phyloP scores from a whole-genome alignment of 2,888 invertebrate species.

The Sympetrum striolatum region DNA sequence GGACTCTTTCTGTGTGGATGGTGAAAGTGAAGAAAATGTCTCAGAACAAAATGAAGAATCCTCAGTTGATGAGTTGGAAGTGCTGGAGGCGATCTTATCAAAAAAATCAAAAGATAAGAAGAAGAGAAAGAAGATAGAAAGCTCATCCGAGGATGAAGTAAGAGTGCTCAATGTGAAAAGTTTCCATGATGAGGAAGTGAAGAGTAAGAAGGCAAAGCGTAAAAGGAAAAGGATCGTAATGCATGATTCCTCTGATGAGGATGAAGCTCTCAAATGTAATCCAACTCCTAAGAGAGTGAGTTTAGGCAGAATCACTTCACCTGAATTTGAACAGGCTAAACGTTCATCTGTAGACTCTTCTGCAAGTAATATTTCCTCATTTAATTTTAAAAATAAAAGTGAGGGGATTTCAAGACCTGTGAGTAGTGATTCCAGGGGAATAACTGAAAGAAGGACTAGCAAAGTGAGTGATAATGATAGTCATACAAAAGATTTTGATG shows the following conservation, averaged over 20 bases:
- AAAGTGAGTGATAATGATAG: neutral
- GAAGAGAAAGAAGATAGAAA: neutral
- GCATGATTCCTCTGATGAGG: slow-evolving; percentile 22
- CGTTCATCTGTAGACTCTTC: neutral
- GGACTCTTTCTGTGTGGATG: slow-evolving; percentile 72
- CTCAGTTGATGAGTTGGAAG: slow-evolving; percentile 64
- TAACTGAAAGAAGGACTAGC: neutral
- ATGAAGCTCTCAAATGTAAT: neutral
- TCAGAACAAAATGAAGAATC: slow-evolving; percentile 61
- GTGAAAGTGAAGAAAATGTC: slow-evolving; percentile 63
- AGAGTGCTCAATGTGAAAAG: neutral
- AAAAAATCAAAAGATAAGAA: slow-evolving; percentile 58
- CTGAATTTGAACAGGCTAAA: neutral
- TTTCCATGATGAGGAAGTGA: neutral
- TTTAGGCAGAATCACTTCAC: neutral
- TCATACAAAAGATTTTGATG: neutral
- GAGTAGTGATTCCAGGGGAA: neutral
- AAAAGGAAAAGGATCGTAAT: slow-evolving; percentile 14
- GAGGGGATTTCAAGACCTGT: neutral
- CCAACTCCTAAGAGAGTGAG: neutral
- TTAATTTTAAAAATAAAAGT: neutral
- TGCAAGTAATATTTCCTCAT: neutral
- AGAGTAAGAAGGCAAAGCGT: neutral
- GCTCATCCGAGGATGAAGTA: neutral
- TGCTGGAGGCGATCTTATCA: slow-evolving; percentile 66